Conservation (phyloP, 1,140 invertebrate genomes). For the Hypsibius dujardini region DNA sequence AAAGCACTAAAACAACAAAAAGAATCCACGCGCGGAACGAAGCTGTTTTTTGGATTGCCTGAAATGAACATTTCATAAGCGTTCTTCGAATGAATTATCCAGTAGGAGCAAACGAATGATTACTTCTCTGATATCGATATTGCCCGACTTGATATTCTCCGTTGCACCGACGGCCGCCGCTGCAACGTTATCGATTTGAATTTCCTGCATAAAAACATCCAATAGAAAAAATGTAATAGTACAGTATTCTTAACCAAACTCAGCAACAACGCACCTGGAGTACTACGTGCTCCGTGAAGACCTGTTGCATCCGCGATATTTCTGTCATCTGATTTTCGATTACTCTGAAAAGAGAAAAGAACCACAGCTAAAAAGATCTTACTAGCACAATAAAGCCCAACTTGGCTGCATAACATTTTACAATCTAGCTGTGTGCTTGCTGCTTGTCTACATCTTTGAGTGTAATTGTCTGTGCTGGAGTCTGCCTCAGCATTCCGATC, state of each 20-base stretch:
- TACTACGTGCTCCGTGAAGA: constrained; percentile 88
- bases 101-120: neutral
- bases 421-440: no score
- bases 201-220: constrained; percentile 40
- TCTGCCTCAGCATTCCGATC: no score
- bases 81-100: constrained; percentile 10
- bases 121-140: constrained; percentile 66
- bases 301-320: constrained; percentile 84
- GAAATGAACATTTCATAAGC: constrained; percentile 20
- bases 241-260: neutral
- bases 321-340: constrained; percentile 74
- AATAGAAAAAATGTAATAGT: constrained; percentile 19
- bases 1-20: constrained; percentile 85
- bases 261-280: constrained; percentile 43
- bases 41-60: constrained; percentile 89
- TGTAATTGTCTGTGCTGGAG: no score
- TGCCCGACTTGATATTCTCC: constrained; percentile 85
- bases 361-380: neutral
- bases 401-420: no score
- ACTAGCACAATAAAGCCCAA: neutral
- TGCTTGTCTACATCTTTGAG: no score
- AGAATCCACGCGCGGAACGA: constrained; percentile 77
- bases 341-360: constrained; percentile 28
- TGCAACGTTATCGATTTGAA: constrained; percentile 71
- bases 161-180: constrained; percentile 70